Base-by-base conservation (phyloP, 1,140 invertebrate genomes). In the Caenorhabditis inopinata region DNA sequence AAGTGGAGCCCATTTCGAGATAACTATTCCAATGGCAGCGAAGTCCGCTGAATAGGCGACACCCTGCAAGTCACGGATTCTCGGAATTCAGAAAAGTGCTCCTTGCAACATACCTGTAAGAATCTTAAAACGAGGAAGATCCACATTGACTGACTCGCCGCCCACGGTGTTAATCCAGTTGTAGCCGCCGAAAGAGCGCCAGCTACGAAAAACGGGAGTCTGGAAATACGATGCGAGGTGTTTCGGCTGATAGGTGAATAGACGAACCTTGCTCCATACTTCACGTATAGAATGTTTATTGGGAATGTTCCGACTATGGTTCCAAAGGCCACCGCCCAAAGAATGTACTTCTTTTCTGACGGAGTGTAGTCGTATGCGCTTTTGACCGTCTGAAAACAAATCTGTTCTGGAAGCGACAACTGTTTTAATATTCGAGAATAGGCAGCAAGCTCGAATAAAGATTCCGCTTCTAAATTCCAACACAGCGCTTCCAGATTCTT, bases 11-110 rank as follows among this genome's bases (percentile, higher is more conserved):
- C 82, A 83, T 68, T 58, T 82, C 14, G 76, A 68, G 45, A 62
- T 58, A 4, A 83, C 32, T 6, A 74, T 38, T 74, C 82, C 82
- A 23, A 83, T 74, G 6, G 78, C 78, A 2, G 82, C 81, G 35
- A 83, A 83, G 45, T 83, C 80, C 0, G 82, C 82, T 3, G 82
- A 76, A 23, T 83, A 83, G 0, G 75, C 46, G 9, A 83, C 47
- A 0, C 82, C 82, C 77, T 83, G 38, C 29, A 83, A 42, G 7
- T 18, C 7, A n/a, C n/a, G n/a, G n/a, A n/a, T n/a, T n/a, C n/a
- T n/a, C n/a, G n/a, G n/a, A n/a, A n/a, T n/a, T n/a, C n/a, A n/a
- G n/a, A n/a, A n/a, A n/a, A n/a, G n/a, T n/a, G n/a, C n/a, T n/a
- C n/a, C n/a, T n/a, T n/a, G n/a, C n/a, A n/a, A n/a, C n/a, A n/a